Percentiles rank a stretch among this genome's conserved stretches.
phyloP scores from a whole-genome alignment of 92 coral and sea anemone genomes.

The Bergia puertoricense region DNA sequence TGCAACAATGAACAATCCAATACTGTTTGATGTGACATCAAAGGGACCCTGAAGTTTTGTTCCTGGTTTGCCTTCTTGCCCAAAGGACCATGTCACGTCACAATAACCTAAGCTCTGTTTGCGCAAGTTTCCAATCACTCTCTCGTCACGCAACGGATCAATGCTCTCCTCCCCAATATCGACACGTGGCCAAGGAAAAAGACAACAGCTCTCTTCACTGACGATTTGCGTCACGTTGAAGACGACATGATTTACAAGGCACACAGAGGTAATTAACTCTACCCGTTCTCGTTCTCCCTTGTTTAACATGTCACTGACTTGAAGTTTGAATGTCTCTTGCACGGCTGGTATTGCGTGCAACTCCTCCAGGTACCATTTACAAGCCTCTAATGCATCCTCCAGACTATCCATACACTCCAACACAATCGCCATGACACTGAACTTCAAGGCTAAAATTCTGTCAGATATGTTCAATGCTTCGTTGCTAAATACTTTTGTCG shows the following conservation, averaged over 20 bases:
- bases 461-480: slow-evolving; percentile 17
- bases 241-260: slow-evolving; percentile 31
- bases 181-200: slow-evolving; percentile 42
- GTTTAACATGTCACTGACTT: slow-evolving; percentile 14
- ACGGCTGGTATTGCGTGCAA: slow-evolving; percentile 27
- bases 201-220: slow-evolving; percentile 32
- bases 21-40: slow-evolving; percentile 33
- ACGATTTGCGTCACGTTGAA: slow-evolving; percentile 37
- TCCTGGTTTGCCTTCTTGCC: slow-evolving; percentile 37
- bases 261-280: slow-evolving; percentile 9
- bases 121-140: slow-evolving; percentile 38
- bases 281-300: slow-evolving; percentile 14
- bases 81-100: slow-evolving; percentile 51
- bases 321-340: slow-evolving; percentile 24
- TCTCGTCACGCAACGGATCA: slow-evolving; percentile 53
- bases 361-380: slow-evolving; percentile 40
- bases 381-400: slow-evolving; percentile 28
- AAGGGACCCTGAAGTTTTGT: slow-evolving; percentile 40
- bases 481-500: slow-evolving; percentile 21
- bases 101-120: slow-evolving; percentile 36
- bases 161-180: slow-evolving; percentile 35
- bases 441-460: slow-evolving; percentile 34
- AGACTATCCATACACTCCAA: slow-evolving; percentile 27
- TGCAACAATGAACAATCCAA: slow-evolving; percentile 42
- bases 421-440: slow-evolving; percentile 38